Evolutionary conservation across 64 coral and sea anemone genomes (phyloP).

Genomic region (Acropora tenuis): DNA sequence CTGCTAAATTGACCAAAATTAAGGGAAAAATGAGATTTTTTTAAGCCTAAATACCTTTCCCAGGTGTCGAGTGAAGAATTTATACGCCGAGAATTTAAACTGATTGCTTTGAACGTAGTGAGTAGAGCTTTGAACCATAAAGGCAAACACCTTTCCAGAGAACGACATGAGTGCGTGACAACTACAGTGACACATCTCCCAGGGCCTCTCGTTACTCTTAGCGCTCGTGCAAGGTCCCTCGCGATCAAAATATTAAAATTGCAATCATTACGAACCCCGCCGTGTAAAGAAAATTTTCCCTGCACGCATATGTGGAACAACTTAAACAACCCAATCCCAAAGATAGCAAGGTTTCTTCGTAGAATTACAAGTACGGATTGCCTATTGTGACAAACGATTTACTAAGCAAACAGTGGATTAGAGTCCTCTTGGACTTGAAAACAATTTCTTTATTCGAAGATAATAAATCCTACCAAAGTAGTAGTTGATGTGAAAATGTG

Average conservation of each 20-base stretch:
- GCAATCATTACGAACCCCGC: no score
- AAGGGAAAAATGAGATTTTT: background rate
- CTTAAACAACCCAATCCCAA: no score
- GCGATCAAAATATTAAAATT: no score
- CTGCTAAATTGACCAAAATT: background rate
- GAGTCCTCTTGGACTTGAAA: background rate
- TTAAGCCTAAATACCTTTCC: background rate
- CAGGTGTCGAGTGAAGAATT: background rate
- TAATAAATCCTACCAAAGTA: no score
- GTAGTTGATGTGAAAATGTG: no score
- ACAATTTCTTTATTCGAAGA: no score
- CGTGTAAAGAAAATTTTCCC: no score
- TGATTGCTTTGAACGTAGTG: background rate
- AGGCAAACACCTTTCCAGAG: background rate
- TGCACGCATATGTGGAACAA: no score
- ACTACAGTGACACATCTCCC: background rate
- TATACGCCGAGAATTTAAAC: background rate
- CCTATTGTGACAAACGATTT: background rate
- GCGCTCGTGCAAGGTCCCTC: no score
- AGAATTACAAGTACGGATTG: background rate
- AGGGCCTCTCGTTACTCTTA: background rate
- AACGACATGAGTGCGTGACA: constrained; percentile 11
- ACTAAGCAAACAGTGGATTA: background rate
- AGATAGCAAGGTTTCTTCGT: background rate
- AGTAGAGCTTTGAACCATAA: no score